Percentiles rank a stretch among this genome's conserved stretches.
These are phyloP conservation scores for Tolmerus cingulatus DNA, from an alignment of 2,888 invertebrate species.

Conservation along the genomic window DNA sequence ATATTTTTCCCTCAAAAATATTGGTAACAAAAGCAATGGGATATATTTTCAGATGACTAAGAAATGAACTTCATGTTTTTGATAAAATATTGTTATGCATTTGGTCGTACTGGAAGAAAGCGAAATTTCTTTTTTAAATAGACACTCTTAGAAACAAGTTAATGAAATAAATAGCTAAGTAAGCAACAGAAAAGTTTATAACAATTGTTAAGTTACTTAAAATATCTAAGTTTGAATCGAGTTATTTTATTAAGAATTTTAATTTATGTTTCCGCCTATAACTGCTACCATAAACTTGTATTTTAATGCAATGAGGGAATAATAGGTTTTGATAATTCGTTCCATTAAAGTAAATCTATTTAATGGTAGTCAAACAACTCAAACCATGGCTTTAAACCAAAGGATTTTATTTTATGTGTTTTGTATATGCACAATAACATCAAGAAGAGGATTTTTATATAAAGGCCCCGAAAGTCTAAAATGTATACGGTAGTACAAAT, in stretches of 20 bases:
- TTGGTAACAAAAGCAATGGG: neutral
- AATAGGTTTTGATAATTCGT: neutral
- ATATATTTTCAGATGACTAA: neutral
- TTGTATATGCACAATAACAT: no score
- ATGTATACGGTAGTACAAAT: no score
- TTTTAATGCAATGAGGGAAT: no score
- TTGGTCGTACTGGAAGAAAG: neutral
- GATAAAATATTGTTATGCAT: neutral
- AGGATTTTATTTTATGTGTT: neutral
- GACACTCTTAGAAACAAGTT: neutral
- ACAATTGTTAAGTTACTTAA: no score
- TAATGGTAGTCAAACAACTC: neutral
- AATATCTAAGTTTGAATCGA: no score
- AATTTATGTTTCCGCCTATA: no score
- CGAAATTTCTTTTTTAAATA: neutral
- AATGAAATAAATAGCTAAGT: no score
- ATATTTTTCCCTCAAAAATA: neutral
- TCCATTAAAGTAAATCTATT: neutral
- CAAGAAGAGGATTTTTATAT: no score
- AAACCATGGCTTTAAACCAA: neutral
- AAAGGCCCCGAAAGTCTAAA: no score
- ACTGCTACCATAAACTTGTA: no score
- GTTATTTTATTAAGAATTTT: no score
- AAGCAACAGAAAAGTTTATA: no score
- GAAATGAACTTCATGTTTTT: neutral